Conservation (phyloP, 64 coral and sea anemone species). For the Pocillopora verrucosa region DNA sequence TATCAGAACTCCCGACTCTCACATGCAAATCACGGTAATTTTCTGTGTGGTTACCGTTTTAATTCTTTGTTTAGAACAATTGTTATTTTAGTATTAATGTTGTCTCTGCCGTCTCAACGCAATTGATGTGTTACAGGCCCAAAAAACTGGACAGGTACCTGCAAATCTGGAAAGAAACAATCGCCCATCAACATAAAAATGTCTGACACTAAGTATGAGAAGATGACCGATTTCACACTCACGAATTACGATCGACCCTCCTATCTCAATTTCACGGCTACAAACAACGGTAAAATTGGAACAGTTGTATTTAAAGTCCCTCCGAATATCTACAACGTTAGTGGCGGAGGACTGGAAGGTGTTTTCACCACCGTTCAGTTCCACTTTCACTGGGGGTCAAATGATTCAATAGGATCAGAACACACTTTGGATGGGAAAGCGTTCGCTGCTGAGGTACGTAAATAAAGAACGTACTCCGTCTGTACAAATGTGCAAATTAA, state of each 20-base stretch:
- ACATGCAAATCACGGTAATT: too few species aligned
- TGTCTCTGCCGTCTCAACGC: too few species aligned
- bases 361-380: constrained; percentile 32
- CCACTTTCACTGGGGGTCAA: constrained; percentile 52
- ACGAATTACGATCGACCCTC: constrained; percentile 13
- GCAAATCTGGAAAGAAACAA: constrained; percentile 26
- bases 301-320: not conserved
- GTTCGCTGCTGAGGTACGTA: constrained; percentile 52
- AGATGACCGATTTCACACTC: not conserved
- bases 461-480: too few species aligned
- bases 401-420: constrained; percentile 32
- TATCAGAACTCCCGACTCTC: too few species aligned
- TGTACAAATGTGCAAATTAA: too few species aligned
- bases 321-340: constrained; percentile 12
- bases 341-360: constrained; percentile 22
- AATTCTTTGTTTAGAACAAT: too few species aligned
- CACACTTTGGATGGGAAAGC: constrained; percentile 25
- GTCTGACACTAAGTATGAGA: not conserved
- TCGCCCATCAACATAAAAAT: constrained; percentile 51
- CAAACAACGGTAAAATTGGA: constrained; percentile 17
- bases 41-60: too few species aligned
- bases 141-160: not conserved
- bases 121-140: not conserved
- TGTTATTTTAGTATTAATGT: too few species aligned
- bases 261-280: not conserved